phyloP scores from a whole-genome alignment of 2,888 invertebrate genomes.

The Leucania comma region DNA sequence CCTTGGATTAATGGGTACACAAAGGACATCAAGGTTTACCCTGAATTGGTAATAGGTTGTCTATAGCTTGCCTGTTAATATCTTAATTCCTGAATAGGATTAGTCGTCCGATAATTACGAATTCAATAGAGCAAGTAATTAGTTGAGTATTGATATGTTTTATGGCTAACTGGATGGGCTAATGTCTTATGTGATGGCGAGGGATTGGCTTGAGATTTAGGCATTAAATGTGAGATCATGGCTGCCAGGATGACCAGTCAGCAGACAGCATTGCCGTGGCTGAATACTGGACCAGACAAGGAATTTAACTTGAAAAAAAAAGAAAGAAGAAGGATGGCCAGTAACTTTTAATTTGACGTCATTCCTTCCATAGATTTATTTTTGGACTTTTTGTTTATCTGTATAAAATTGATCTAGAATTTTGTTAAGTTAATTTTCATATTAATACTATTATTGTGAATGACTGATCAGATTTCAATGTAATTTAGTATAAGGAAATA shows the following conservation, averaged over 20 bases:
- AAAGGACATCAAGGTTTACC: slow-evolving; percentile 15
- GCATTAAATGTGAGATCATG: not conserved
- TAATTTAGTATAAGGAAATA: too few relatives aligned
- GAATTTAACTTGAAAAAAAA: too few relatives aligned
- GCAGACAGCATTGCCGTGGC: too few relatives aligned
- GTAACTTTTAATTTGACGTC: too few relatives aligned
- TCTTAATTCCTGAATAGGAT: slow-evolving; percentile 28
- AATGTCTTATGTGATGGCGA: slow-evolving; percentile 21
- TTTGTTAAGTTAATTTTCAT: too few relatives aligned
- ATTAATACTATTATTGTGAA: too few relatives aligned
- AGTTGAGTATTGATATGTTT: slow-evolving; percentile 25
- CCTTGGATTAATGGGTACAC: slow-evolving; percentile 26
- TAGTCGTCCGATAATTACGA: slow-evolving; percentile 25
- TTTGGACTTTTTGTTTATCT: too few relatives aligned
- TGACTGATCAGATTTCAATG: too few relatives aligned
- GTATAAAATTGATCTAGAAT: too few relatives aligned
- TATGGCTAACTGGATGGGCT: slow-evolving; percentile 13
- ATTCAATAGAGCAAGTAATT: slow-evolving; percentile 54
- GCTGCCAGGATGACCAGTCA: not conserved
- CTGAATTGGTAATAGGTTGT: slow-evolving; percentile 2
- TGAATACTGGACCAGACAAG: too few relatives aligned
- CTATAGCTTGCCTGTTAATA: not conserved
- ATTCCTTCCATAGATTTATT: too few relatives aligned
- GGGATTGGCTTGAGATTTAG: not conserved
- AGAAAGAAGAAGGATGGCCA: too few relatives aligned